Percentiles rank a stretch among this genome's conserved stretches.
These are phyloP conservation scores for Conops quadrifasciatus DNA, from an alignment of 2,888 invertebrate genomes.

Conservation along the genomic window DNA sequence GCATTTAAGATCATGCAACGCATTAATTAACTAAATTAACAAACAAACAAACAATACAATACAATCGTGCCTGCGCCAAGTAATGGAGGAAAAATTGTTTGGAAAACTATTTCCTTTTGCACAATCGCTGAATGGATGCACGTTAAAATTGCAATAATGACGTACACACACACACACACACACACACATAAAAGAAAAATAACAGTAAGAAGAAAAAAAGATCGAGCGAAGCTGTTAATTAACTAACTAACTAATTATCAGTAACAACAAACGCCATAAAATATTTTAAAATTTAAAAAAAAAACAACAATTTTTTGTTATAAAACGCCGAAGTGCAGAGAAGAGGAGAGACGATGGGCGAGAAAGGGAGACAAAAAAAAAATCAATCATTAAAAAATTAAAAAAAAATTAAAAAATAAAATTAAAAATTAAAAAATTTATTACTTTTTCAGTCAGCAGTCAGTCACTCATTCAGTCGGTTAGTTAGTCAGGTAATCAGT, in stretches of 20 bases:
- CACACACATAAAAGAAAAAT: neutral
- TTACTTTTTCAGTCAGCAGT: slow-evolving; percentile 20
- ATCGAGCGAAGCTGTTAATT: neutral
- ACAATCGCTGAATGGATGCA: slow-evolving; percentile 9
- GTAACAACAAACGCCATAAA: neutral
- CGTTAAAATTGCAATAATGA: slow-evolving; percentile 17
- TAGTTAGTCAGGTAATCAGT: slow-evolving; percentile 14
- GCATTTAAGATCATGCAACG: slow-evolving; percentile 27
- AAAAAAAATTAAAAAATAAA: neutral
- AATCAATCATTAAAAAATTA: neutral
- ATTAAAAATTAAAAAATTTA: slow-evolving; percentile 18
- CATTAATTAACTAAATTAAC: slow-evolving; percentile 17
- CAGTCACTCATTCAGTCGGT: slow-evolving; percentile 1
- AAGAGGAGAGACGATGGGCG: neutral
- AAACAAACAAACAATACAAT: neutral
- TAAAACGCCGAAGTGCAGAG: neutral
- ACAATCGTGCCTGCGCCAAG: neutral
- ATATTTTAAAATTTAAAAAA: neutral
- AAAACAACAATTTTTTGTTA: no score
- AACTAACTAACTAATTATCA: neutral
- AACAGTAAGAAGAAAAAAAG: neutral
- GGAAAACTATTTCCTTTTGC: slow-evolving; percentile 24
- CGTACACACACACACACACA: neutral
- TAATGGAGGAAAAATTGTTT: neutral
- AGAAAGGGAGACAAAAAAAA: neutral